These are phyloP conservation scores for Conus betulinus DNA, from an alignment of 1,140 invertebrate genomes.

Conservation along the genomic window DNA sequence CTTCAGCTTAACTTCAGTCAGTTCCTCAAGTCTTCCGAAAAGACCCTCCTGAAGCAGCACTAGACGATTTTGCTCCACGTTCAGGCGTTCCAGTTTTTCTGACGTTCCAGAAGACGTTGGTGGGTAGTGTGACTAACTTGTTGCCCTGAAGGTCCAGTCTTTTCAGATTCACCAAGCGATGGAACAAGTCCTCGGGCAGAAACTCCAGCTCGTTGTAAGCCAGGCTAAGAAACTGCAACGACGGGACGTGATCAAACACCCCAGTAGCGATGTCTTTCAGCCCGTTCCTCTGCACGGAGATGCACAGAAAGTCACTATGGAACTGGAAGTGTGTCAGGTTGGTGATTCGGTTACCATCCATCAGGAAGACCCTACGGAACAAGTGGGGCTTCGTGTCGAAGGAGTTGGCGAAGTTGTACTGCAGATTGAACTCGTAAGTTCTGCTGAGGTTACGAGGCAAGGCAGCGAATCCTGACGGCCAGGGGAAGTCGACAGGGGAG, in stretches of 20 bases:
- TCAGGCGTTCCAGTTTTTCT: conserved; percentile 38
- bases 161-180: conserved; percentile 29
- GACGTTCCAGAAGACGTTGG: conserved; percentile 41
- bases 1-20: conserved; percentile 46
- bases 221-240: conserved; percentile 54
- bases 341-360: conserved; percentile 52
- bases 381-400: conserved; percentile 46
- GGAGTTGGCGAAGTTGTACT: conserved; percentile 43
- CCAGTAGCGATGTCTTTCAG: conserved; percentile 34
- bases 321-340: conserved; percentile 48
- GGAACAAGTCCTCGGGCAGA: conserved; percentile 43
- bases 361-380: conserved; percentile 42
- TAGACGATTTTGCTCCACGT: conserved; percentile 53
- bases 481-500: conserved; percentile 52
- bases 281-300: conserved; percentile 47
- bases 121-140: conserved; percentile 24
- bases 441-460: conserved; percentile 48
- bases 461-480: conserved; percentile 30
- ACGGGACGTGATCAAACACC: conserved; percentile 47
- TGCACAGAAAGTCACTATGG: conserved; percentile 51
- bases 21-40: conserved; percentile 44
- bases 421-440: conserved; percentile 45
- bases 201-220: conserved; percentile 43
- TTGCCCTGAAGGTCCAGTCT: conserved; percentile 49
- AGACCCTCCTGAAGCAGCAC: conserved; percentile 29